Percentiles rank a stretch among this genome's conserved stretches.
Evolutionary conservation across 64 coral and sea anemone genomes (phyloP).

Genomic region (Dendronephthya gigantea): DNA sequence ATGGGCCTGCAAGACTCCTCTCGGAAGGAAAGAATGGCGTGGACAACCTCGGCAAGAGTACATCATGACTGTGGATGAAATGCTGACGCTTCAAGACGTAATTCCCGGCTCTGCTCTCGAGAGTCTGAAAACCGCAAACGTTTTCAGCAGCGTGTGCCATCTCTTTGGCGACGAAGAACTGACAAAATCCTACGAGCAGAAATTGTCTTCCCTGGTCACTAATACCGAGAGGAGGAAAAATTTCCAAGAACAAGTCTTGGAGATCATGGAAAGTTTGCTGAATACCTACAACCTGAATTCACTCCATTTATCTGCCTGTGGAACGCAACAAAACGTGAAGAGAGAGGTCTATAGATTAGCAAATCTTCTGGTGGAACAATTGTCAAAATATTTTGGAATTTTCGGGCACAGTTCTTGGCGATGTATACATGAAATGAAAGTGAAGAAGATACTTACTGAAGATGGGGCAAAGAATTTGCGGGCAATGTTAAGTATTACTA

Average conservation of each 20-base stretch:
- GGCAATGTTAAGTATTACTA: not conserved
- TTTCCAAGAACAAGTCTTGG: not conserved
- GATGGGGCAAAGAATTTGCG: not conserved
- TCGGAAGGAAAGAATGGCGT: not conserved
- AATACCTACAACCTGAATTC: not conserved
- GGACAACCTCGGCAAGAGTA: not conserved
- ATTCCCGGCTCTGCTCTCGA: not conserved
- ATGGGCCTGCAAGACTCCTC: not conserved
- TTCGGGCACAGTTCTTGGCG: not conserved
- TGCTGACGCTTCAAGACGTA: not conserved
- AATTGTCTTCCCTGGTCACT: not conserved
- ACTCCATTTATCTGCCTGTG: not conserved
- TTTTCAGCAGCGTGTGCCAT: not conserved
- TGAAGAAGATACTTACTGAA: not conserved
- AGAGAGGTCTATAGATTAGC: not conserved
- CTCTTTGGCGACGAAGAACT: not conserved
- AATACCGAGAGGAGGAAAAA: not conserved
- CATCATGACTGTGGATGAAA: conserved; percentile 9
- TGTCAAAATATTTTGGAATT: not conserved
- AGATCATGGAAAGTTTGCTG: not conserved
- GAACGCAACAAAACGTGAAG: not conserved
- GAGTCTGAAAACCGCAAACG: not conserved
- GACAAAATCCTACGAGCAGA: not conserved
- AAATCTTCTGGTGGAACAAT: not conserved
- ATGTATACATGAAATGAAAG: not conserved